Percentiles rank a stretch among this genome's conserved stretches.
phyloP scores from a whole-genome alignment of 2,113 vertebrate species.

The Progne subis region DNA sequence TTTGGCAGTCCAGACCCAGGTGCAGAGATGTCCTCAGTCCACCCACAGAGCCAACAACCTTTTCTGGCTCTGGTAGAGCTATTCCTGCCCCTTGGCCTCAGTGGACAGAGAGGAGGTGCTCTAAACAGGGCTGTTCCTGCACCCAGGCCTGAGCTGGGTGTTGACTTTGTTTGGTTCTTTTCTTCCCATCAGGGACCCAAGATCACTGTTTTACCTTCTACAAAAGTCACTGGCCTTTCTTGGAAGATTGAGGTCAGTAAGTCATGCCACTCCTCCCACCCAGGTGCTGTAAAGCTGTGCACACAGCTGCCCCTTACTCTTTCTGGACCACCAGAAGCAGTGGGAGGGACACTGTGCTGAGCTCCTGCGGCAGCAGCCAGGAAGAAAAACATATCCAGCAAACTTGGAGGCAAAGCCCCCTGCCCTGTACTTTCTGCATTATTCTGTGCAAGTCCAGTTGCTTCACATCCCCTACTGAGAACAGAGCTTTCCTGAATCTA shows the following conservation, averaged over 20 bases:
- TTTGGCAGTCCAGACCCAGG: background rate
- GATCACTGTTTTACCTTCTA: background rate
- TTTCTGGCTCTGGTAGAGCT: background rate
- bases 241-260: background rate
- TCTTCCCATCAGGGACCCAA: background rate
- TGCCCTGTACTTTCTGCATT: background rate
- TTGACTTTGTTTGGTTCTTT: background rate
- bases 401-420: background rate
- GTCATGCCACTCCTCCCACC: background rate
- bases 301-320: background rate
- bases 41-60: background rate
- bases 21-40: background rate
- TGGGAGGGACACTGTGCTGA: fast-evolving
- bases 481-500: background rate
- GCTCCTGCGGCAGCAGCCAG: background rate
- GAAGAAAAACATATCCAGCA: background rate
- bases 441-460: background rate
- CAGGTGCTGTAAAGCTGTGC: fast-evolving
- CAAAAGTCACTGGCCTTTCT: background rate
- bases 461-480: background rate
- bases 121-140: background rate
- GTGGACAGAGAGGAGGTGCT: background rate
- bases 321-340: background rate
- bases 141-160: background rate
- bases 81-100: background rate